phyloP scores from a whole-genome alignment of 2,797 vertebrate species.

The Oreortyx pictus region DNA sequence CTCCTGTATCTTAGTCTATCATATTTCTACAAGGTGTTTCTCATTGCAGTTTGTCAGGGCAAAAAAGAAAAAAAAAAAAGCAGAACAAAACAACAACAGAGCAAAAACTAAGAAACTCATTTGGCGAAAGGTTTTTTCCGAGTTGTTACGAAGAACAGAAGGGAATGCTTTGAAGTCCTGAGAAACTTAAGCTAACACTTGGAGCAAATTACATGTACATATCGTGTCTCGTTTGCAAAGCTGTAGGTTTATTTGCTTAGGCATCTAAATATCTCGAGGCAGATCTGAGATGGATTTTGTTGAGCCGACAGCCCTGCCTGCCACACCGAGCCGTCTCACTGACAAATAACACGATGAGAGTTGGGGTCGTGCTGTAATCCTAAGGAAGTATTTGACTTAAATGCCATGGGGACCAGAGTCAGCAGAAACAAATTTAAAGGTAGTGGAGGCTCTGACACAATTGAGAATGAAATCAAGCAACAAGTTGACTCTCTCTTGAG shows the following conservation, averaged over 20 bases:
- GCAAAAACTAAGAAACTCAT: not conserved
- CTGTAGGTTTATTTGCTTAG: slow-evolving; percentile 4
- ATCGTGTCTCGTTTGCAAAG: not conserved
- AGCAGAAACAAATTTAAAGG: not conserved
- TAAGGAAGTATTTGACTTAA: not conserved
- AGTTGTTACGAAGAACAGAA: not conserved
- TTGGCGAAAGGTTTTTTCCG: not conserved
- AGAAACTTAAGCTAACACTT: not conserved
- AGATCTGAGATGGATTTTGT: not conserved
- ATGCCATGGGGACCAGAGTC: not conserved
- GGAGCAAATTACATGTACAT: not conserved
- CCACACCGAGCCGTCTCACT: not conserved
- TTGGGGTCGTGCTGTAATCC: not conserved
- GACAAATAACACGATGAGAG: rapidly evolving
- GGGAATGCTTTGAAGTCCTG: not conserved
- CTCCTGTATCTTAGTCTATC: not conserved
- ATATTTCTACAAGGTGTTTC: not conserved
- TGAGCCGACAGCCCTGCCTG: not conserved
- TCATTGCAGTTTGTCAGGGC: not conserved
- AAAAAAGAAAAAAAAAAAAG: not conserved
- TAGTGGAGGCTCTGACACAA: not conserved
- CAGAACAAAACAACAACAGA: not conserved
- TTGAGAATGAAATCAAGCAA: slow-evolving; percentile 27
- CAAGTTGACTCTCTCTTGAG: not conserved
- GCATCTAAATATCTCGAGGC: not conserved